Evolutionary conservation across 2,113 vertebrate species (phyloP), one percentile per base, ranked within the genome.

Genomic region (Leucosticte australis): DNA sequence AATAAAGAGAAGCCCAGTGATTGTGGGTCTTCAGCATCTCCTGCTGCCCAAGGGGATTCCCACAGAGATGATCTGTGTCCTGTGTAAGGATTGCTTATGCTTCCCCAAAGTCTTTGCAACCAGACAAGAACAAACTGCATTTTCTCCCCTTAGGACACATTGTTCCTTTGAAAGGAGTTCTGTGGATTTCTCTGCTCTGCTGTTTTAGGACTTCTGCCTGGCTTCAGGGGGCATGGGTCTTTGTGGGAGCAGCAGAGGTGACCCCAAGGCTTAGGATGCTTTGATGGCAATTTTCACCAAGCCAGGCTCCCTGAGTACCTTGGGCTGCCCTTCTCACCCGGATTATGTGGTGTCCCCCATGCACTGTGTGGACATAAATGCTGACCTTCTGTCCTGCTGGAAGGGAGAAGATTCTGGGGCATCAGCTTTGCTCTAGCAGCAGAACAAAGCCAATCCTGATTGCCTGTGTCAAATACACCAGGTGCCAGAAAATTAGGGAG

Each of bases 331-430:
- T 80, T 21, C 28, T 55, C 1, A 0, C 10, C 21, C 0, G 0
- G 16, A 10, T 2, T 47, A 4, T 6, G 5, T 1, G 1, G 17
- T 37, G 11, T 8, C 3, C 18, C 3, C 24, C 0, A 0, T 9
- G 18, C 47, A 5, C 13, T 31, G 10, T 42, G 42, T 5, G 5
- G 33, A 63, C 16, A 19, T 24, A 63, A 2, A 3, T 3, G 11
- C 44, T 74, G 55, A 88, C 55, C 16, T 63, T 60, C 39, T 1
- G 0, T 67, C 30, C 56, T 78, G 49, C 33, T 60, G 19, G 15
- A 81, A 30, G 2, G 30, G 33, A 35, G 20, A 22, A 60, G 42
- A 35, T 83, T 44, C 41, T 90, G 76, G n/a, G 60, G 35, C 20
- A 11, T 24, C 26, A 59, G 42, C 33, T 89, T 90, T 89, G 50